Conservation (phyloP, 2,888 invertebrate genomes). For the Cataglyphis livida region DNA sequence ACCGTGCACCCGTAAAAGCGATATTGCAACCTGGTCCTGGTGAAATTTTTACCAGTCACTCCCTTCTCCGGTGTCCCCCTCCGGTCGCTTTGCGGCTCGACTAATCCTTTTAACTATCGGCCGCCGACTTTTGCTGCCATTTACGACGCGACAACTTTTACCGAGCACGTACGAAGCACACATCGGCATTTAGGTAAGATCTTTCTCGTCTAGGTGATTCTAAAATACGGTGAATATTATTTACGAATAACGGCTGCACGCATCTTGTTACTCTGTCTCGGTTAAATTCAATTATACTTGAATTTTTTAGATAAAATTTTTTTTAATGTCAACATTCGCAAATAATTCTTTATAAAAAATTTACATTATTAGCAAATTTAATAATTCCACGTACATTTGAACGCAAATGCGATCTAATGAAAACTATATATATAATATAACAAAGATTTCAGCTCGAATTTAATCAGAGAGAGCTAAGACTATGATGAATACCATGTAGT, state of each 20-base stretch:
- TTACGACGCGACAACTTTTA: conserved; percentile 70
- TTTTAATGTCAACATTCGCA: background rate
- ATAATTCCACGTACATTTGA: background rate
- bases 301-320: background rate
- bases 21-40: conserved; percentile 76
- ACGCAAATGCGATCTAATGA: background rate
- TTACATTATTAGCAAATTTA: background rate
- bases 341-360: background rate
- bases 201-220: conserved; percentile 23
- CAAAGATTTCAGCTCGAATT: background rate
- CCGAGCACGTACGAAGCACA: conserved; percentile 31
- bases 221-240: conserved; percentile 27
- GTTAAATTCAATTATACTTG: conserved; percentile 19
- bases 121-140: conserved; percentile 59
- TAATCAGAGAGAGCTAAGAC: background rate
- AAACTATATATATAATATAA: background rate
- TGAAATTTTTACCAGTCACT: conserved; percentile 75
- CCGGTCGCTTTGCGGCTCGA: conserved; percentile 55
- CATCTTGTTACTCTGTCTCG: background rate
- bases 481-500: background rate
- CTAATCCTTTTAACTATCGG: conserved; percentile 74
- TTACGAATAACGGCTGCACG: conserved; percentile 6
- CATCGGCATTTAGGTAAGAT: conserved; percentile 28
- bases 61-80: conserved; percentile 20
- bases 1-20: conserved; percentile 80